These are phyloP conservation scores for Vidua chalybeata DNA, from an alignment of 2,113 vertebrate species.

Conservation along the genomic window DNA sequence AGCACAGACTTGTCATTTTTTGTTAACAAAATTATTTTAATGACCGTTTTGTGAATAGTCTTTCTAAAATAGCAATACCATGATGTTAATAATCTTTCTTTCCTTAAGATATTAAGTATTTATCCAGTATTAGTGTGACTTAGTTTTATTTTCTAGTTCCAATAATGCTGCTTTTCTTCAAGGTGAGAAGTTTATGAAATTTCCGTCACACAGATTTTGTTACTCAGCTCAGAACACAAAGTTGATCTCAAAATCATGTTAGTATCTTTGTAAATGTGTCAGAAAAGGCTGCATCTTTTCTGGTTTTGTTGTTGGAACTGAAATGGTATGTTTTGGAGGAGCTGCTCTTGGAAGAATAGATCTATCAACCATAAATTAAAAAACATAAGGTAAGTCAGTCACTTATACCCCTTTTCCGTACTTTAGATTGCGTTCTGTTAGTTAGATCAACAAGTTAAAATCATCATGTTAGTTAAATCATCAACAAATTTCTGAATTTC, in stretches of 20 bases:
- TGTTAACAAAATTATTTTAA: constrained; percentile 1
- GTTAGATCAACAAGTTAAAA: not conserved
- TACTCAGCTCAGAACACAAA: not conserved
- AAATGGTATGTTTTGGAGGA: not conserved
- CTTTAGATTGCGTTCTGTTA: not conserved
- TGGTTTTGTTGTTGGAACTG: not conserved
- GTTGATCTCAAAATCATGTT: not conserved
- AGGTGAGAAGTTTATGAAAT: not conserved
- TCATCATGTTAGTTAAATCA: not conserved
- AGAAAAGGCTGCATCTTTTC: not conserved
- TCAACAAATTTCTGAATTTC: not conserved
- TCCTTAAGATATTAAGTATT: not conserved
- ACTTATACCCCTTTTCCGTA: not conserved
- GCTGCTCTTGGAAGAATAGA: not conserved
- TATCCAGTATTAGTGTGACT: not conserved
- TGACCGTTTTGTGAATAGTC: not conserved
- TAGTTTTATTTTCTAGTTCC: not conserved
- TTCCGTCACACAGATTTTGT: not conserved
- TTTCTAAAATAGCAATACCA: not conserved
- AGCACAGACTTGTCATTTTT: not conserved
- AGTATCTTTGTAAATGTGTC: not conserved
- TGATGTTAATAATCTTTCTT: not conserved
- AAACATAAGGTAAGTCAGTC: not conserved
- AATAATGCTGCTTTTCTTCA: not conserved
- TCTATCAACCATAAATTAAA: not conserved